phyloP scores from a whole-genome alignment of 2,797 vertebrate species.

The Pseudopleuronectes americanus region DNA sequence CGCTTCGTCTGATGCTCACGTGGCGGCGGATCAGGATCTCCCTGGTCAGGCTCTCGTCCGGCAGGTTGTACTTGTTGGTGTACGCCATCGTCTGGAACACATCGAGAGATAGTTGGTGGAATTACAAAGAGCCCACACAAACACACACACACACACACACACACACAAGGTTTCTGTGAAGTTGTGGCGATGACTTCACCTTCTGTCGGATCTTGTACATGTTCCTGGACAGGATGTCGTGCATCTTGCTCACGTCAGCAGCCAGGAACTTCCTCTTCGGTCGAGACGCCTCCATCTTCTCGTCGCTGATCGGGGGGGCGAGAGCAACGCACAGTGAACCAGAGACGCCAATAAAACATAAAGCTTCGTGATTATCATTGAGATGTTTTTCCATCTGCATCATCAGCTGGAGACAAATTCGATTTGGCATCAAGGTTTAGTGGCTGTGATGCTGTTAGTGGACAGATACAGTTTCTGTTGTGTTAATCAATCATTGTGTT shows the following conservation, averaged over 20 bases:
- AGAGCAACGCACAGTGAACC: conserved; percentile 6
- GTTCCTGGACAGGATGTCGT: conserved; percentile 91
- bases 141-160: too few species aligned
- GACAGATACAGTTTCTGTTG: conserved; percentile 21
- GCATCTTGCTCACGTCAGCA: conserved; percentile 88
- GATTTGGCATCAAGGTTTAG: conserved; percentile 31
- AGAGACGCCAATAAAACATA: conserved; percentile 32
- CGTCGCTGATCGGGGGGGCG: conserved; percentile 71
- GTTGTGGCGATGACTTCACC: conserved; percentile 64
- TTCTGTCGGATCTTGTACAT: conserved; percentile 93
- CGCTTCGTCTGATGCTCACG: conserved; percentile 87
- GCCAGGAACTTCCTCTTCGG: conserved; percentile 83
- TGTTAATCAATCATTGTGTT: neutral
- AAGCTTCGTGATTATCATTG: conserved; percentile 8
- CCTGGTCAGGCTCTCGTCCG: conserved; percentile 85
- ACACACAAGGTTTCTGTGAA: too few species aligned
- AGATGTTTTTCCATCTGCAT: conserved; percentile 24
- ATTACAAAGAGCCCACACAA: too few species aligned
- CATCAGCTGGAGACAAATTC: conserved; percentile 40
- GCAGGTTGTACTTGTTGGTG: conserved; percentile 88
- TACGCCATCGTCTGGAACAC: conserved; percentile 89
- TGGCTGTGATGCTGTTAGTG: conserved; percentile 17
- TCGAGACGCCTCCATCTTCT: conserved; percentile 75
- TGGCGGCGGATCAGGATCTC: conserved; percentile 93
- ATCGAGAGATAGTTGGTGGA: neutral